Percentiles rank a stretch among this genome's conserved stretches.
Conservation (phyloP, 2,888 invertebrate genomes). For the Ctenicera cuprea region DNA sequence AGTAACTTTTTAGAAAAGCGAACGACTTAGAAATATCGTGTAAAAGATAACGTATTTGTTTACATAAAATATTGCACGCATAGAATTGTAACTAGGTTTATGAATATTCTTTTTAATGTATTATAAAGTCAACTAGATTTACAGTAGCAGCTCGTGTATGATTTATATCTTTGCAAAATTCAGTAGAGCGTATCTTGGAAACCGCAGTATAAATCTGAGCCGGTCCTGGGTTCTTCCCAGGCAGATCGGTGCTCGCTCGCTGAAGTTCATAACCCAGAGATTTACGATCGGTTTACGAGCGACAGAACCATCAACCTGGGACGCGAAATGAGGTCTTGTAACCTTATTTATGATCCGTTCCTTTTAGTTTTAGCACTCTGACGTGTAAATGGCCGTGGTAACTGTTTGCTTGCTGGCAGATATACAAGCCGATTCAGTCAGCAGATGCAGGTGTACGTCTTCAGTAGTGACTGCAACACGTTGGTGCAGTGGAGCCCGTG, state of each 20-base stretch:
- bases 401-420: constrained; percentile 52
- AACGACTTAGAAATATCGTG: no score
- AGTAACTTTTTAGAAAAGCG: no score
- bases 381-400: constrained; percentile 62
- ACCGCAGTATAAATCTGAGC: constrained; percentile 33
- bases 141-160: constrained; percentile 11
- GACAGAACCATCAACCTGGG: constrained; percentile 63
- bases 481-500: constrained; percentile 60
- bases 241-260: constrained; percentile 46
- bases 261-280: constrained; percentile 59
- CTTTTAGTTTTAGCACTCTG: constrained; percentile 65
- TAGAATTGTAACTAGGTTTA: no score
- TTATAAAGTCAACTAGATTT: constrained; percentile 5
- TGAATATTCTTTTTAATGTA: not conserved
- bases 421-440: constrained; percentile 35
- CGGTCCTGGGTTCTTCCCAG: constrained; percentile 48
- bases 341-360: constrained; percentile 63
- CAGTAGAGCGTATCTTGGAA: constrained; percentile 26
- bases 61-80: no score
- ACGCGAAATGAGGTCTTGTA: constrained; percentile 65
- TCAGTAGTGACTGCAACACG: constrained; percentile 59
- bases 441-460: constrained; percentile 44
- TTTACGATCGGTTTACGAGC: constrained; percentile 65
- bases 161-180: constrained; percentile 31
- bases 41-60: not conserved